Evolutionary conservation across 1,140 invertebrate species (phyloP).

Genomic region (Apis laboriosa): DNA sequence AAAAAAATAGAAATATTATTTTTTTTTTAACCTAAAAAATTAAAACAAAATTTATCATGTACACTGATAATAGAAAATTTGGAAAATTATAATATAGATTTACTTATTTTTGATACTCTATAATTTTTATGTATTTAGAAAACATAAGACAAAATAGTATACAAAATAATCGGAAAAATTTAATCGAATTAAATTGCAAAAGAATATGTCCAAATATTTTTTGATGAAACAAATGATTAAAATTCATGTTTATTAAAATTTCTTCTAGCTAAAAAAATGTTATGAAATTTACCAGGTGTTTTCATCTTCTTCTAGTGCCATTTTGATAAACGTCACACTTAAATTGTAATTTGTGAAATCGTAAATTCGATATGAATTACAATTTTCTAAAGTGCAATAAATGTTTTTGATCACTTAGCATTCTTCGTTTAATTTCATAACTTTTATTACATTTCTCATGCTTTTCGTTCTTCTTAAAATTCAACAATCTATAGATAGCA

Average conservation of each 20-base stretch:
- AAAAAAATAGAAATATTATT: not conserved
- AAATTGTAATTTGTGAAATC: constrained; percentile 15
- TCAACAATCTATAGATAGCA: constrained; percentile 35
- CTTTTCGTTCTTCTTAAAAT: constrained; percentile 4
- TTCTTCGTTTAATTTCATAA: constrained; percentile 28
- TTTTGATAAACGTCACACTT: constrained; percentile 70
- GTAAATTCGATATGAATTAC: constrained; percentile 32
- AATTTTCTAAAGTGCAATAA: constrained; percentile 17
- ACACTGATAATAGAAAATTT: constrained; percentile 5
- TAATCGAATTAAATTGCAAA: not conserved
- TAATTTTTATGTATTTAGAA: constrained; percentile 4
- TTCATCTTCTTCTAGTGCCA: constrained; percentile 83
- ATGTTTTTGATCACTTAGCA: constrained; percentile 34
- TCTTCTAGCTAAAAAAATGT: not conserved
- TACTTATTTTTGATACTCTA: constrained; percentile 23
- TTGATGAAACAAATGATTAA: not conserved
- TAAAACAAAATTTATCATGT: not conserved
- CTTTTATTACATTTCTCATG: constrained; percentile 21
- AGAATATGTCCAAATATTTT: not conserved
- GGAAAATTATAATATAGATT: not conserved
- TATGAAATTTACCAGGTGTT: constrained; percentile 81
- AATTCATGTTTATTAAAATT: not conserved
- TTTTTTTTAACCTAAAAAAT: not conserved
- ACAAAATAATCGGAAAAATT: not conserved
- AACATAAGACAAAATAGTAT: not conserved